A percentile compares a stretch with the other conserved stretches of the same genome.
These are phyloP conservation scores for Gonioctena quinquepunctata DNA, from an alignment of 1,140 invertebrate genomes.

Conservation along the genomic window DNA sequence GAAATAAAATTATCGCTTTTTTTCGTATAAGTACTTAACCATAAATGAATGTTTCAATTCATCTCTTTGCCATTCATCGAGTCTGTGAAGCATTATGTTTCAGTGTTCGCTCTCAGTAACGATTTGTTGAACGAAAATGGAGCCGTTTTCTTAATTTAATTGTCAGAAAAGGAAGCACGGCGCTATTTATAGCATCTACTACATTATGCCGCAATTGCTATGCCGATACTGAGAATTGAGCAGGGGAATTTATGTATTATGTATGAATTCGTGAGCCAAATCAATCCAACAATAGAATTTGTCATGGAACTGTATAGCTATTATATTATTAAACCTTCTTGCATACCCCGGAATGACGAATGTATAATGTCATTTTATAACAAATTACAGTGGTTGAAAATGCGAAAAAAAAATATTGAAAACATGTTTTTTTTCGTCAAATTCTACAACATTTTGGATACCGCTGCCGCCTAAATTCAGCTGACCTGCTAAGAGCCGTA, in stretches of 20 bases:
- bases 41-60: not conserved
- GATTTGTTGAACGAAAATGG: not conserved
- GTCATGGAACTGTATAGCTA: too few species aligned
- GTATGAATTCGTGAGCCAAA: not conserved
- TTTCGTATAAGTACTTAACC: too few species aligned
- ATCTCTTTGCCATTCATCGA: not conserved
- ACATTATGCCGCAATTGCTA: not conserved
- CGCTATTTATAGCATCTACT: not conserved
- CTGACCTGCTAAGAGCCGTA: too few species aligned
- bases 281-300: not conserved
- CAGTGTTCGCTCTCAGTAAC: not conserved
- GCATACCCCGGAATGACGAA: too few species aligned
- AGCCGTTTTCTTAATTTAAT: conserved; percentile 10
- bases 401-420: too few species aligned
- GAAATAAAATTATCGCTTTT: not conserved
- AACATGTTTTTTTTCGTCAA: too few species aligned
- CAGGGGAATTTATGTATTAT: not conserved
- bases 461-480: too few species aligned
- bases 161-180: not conserved
- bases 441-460: too few species aligned
- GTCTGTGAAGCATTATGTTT: not conserved
- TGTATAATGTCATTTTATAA: too few species aligned
- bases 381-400: too few species aligned
- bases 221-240: not conserved
- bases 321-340: too few species aligned